Evolutionary conservation across 2,888 invertebrate genomes (phyloP).

Genomic region (Brachypalpus laphriformis): DNA sequence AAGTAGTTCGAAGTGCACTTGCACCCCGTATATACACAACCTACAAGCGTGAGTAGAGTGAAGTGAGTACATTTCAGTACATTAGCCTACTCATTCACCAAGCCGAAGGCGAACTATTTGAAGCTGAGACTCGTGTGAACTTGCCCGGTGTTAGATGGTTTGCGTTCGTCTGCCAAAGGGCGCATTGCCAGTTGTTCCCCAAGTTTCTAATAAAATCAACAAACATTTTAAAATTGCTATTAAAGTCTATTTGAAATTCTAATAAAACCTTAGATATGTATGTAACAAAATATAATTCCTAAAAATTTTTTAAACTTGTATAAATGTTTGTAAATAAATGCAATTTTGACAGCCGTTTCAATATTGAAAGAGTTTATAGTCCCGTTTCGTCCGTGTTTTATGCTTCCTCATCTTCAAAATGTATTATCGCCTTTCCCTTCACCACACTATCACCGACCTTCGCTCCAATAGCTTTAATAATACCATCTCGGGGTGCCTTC

Average conservation of each 20-base stretch:
- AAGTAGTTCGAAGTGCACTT: too few species aligned
- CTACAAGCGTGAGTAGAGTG: too few species aligned
- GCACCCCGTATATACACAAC: too few species aligned
- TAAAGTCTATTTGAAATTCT: not conserved
- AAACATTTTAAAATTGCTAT: not conserved
- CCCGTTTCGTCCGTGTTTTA: constrained; percentile 11
- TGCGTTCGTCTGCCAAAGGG: too few species aligned
- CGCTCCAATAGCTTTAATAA: constrained; percentile 88
- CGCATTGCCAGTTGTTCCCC: too few species aligned
- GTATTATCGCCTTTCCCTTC: constrained; percentile 88
- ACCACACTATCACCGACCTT: constrained; percentile 92
- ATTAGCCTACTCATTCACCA: too few species aligned
- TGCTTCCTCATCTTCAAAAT: constrained; percentile 83
- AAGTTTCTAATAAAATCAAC: too few species aligned
- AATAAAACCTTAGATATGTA: not conserved
- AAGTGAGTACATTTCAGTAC: too few species aligned
- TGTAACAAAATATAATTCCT: constrained; percentile 2
- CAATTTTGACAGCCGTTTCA: constrained; percentile 71
- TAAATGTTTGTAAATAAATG: constrained; percentile 77
- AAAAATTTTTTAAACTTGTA: not conserved
- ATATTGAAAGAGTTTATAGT: not conserved
- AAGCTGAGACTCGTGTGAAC: too few species aligned
- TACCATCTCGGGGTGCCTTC: constrained; percentile 91
- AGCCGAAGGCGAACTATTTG: too few species aligned
- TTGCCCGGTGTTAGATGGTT: too few species aligned